phyloP scores from a whole-genome alignment of 2,888 invertebrate genomes.

The Tachina lurida region DNA sequence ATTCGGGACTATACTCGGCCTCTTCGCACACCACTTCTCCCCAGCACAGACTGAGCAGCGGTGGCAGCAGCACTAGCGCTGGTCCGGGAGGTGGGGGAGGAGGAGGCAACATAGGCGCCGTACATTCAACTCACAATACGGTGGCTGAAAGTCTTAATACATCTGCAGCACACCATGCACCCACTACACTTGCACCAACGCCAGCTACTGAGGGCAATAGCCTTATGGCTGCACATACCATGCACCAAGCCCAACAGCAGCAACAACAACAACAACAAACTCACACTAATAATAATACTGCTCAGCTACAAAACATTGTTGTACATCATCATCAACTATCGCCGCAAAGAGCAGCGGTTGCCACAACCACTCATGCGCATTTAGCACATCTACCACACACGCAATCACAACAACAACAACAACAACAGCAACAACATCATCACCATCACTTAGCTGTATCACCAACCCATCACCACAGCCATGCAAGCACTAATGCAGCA shows the following conservation, averaged over 20 bases:
- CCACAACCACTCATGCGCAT: constrained; percentile 66
- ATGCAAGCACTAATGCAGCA: constrained; percentile 49
- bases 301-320: constrained; percentile 56
- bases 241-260: constrained; percentile 67
- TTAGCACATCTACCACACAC: constrained; percentile 59
- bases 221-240: constrained; percentile 65
- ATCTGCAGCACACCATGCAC: constrained; percentile 60
- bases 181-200: constrained; percentile 53
- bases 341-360: constrained; percentile 52
- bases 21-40: constrained; percentile 81
- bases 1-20: constrained; percentile 79
- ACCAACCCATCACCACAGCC: constrained; percentile 62
- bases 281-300: constrained; percentile 49
- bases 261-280: constrained; percentile 63
- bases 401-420: constrained; percentile 59
- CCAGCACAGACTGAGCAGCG: constrained; percentile 74
- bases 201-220: constrained; percentile 64
- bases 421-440: constrained; percentile 60
- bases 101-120: constrained; percentile 31
- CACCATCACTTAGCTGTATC: constrained; percentile 59
- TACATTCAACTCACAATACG: constrained; percentile 75
- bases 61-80: constrained; percentile 64
- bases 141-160: constrained; percentile 74
- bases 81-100: constrained; percentile 57
- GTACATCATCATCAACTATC: constrained; percentile 68